Base-by-base conservation (phyloP, 2,113 vertebrate genomes). In the Pterocles burchelli region DNA sequence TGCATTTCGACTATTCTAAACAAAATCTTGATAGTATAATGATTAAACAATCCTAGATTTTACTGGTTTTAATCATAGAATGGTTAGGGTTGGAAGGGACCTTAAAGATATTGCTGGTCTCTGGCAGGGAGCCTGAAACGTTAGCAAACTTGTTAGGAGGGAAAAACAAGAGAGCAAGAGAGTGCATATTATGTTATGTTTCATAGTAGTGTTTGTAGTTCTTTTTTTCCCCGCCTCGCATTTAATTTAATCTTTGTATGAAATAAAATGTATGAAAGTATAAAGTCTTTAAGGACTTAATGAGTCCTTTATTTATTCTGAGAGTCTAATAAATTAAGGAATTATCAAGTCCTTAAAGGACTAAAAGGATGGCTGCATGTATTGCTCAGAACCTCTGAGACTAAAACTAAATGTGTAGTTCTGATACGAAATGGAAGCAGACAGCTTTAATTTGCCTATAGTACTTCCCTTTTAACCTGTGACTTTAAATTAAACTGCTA, bases 171-270 rank as follows among this genome's bases (percentile, higher is more conserved):
- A 87, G 33, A 48, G 13, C 25, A 63, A 21, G 15, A 25, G 13
- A n/a, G 10, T n/a, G 10, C 13, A 2, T 58, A 2, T 52, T 75
- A 11, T 65, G 13, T 59, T 74, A 18, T 0, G 3, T 74, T 85
- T 75, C 4, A 1, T n/a, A 34, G 4, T 17, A 17, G 7, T 13
- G 0, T 75, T 81, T 71, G 19, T 55, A 48, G 46, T 62, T 86
- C 2, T 33, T 18, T 17, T 13, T 6, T 4, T 21, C 17, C 18
- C 15, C 3, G 11, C 7, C 7, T 4, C 4, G 2, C 14, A 24
- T 51, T 76, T 85, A 34, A 28, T 75, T 7, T 48, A 36, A 45
- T 59, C 12, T 78, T 91, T 48, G 18, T 51, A 13, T 48, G 34
- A 61, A 79, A 84, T 20, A 34, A 7, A 13, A 14, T 41, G 1